A percentile compares a stretch with the other conserved stretches of the same genome.
These are phyloP conservation scores for Siniperca chuatsi DNA, from an alignment of 2,113 vertebrate species.

Conservation along the genomic window DNA sequence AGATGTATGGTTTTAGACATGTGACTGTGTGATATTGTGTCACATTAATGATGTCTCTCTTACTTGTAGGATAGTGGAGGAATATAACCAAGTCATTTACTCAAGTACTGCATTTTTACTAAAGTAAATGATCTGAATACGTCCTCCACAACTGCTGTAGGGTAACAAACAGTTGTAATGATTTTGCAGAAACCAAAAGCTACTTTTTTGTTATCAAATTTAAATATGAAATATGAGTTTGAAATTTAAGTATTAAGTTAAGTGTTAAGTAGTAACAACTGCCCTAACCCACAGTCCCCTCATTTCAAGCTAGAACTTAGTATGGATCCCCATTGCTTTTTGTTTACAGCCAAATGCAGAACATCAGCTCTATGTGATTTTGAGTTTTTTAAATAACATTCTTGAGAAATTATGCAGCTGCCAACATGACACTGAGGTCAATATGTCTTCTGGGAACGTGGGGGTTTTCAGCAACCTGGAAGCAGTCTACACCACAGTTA, in stretches of 20 bases:
- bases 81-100: background rate
- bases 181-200: background rate
- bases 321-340: background rate
- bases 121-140: background rate
- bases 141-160: background rate
- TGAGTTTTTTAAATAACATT: background rate
- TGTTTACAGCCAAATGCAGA: background rate
- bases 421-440: background rate
- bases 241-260: background rate
- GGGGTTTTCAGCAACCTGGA: background rate
- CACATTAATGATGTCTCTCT: background rate
- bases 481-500: too few relatives aligned
- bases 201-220: background rate
- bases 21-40: background rate
- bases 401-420: background rate
- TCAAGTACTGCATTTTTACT: background rate
- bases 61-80: background rate
- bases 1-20: background rate
- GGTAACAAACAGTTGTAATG: background rate
- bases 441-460: too few relatives aligned
- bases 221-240: background rate
- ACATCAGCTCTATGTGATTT: background rate
- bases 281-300: background rate
- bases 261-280: background rate
- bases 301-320: background rate